These are phyloP conservation scores for Celastrina argiolus DNA, from an alignment of 2,888 invertebrate genomes.

Conservation along the genomic window DNA sequence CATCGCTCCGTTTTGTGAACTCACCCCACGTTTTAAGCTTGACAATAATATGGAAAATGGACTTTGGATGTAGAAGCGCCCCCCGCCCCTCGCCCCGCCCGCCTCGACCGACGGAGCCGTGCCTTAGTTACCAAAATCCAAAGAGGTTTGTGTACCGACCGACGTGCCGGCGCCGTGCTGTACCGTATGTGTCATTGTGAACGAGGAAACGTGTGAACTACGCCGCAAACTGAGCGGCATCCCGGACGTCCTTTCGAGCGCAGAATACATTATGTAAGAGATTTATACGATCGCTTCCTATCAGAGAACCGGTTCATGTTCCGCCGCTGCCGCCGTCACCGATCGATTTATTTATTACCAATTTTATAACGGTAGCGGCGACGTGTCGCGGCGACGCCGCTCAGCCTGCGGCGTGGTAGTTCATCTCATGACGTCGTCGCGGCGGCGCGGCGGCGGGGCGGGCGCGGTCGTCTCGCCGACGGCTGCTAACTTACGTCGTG, in stretches of 20 bases:
- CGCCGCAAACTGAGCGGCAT: not conserved
- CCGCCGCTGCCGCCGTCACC: not conserved
- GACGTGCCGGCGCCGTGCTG: not conserved
- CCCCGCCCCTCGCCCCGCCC: conserved; percentile 19
- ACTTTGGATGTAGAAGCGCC: conserved; percentile 27
- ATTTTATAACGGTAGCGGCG: conserved; percentile 22
- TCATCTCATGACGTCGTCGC: not conserved
- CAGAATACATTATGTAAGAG: not conserved
- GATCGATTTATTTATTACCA: conserved; percentile 2
- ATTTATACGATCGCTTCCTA: not conserved
- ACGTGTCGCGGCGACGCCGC: not conserved
- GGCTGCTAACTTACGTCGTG: conserved; percentile 40
- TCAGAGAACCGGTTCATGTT: not conserved
- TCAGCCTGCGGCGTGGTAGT: not conserved
- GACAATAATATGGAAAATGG: conserved; percentile 37
- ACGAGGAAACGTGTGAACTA: not conserved
- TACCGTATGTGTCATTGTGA: not conserved
- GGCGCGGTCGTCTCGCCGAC: conserved; percentile 22
- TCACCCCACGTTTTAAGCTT: conserved; percentile 31
- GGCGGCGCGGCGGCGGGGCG: conserved; percentile 2
- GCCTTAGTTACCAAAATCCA: conserved; percentile 19
- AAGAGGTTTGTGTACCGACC: conserved; percentile 12
- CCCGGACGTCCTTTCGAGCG: not conserved
- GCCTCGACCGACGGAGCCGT: not conserved
- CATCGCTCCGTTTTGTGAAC: conserved; percentile 35